Conservation (phyloP, 2,797 vertebrate genomes). For the Lindbergichthys nudifrons region DNA sequence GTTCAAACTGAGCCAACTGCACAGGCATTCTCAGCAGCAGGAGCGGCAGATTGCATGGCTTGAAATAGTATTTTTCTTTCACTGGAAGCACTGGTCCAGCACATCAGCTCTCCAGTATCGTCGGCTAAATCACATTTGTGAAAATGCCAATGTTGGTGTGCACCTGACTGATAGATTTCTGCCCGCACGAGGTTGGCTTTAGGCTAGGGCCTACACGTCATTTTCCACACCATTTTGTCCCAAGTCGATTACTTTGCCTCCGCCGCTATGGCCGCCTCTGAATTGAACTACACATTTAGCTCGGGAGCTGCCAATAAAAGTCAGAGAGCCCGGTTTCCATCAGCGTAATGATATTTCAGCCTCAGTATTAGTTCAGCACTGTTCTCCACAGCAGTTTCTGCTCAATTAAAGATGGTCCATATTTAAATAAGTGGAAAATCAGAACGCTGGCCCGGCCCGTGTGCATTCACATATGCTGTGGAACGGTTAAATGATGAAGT, state of each 20-base stretch:
- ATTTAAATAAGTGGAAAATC: conserved; percentile 73
- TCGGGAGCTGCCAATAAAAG: conserved; percentile 75
- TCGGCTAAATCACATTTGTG: conserved; percentile 75
- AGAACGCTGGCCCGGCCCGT: conserved; percentile 48
- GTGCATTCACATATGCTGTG: conserved; percentile 71
- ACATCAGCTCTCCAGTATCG: conserved; percentile 64
- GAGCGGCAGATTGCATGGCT: conserved; percentile 55
- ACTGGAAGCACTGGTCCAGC: conserved; percentile 64
- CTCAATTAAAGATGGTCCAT: conserved; percentile 79
- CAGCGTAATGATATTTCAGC: conserved; percentile 77
- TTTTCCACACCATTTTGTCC: conserved; percentile 81
- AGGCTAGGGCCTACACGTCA: conserved; percentile 65
- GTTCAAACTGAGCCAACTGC: conserved; percentile 48
- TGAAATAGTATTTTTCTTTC: conserved; percentile 55
- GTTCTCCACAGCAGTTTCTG: conserved; percentile 75
- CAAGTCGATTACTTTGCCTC: conserved; percentile 77
- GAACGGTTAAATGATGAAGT: conserved; percentile 70
- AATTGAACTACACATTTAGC: conserved; percentile 75
- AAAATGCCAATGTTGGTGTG: conserved; percentile 74
- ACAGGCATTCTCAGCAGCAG: conserved; percentile 59
- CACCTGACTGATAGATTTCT: conserved; percentile 76
- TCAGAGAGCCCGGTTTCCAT: conserved; percentile 70
- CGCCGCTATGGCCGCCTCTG: conserved; percentile 67
- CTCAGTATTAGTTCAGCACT: conserved; percentile 77
- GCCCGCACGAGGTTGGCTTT: conserved; percentile 60